A percentile compares a stretch with the other conserved stretches of the same genome.
These are phyloP conservation scores for Protobothrops flavoviridis DNA, from an alignment of 2,113 vertebrate genomes.

Conservation along the genomic window DNA sequence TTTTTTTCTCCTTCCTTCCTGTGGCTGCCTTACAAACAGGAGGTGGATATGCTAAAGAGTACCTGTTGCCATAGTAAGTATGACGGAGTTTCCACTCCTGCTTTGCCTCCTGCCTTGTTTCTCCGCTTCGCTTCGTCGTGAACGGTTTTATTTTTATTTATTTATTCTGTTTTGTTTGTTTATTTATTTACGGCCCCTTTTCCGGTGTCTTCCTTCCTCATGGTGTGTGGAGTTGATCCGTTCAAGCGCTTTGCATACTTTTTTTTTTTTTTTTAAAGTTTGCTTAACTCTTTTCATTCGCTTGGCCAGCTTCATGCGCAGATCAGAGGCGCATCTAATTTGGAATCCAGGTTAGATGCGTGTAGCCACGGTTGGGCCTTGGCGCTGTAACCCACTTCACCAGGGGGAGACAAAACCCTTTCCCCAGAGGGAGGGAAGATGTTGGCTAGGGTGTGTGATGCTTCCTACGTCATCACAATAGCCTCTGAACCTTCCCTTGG, in stretches of 20 bases:
- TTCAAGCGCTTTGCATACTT: background rate
- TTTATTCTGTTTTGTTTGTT: background rate
- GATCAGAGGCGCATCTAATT: background rate
- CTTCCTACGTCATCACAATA: background rate
- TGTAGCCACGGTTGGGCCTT: constrained; percentile 30
- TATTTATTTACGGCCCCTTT: constrained; percentile 51
- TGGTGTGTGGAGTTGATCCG: constrained; percentile 34
- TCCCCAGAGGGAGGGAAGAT: background rate
- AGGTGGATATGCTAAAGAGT: constrained; percentile 99
- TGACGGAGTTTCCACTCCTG: constrained; percentile 67
- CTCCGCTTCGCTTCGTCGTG: constrained; percentile 76
- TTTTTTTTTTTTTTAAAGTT: background rate
- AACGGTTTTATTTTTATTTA: background rate
- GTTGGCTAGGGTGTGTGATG: background rate
- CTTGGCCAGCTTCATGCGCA: constrained; percentile 13
- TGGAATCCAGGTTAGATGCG: background rate
- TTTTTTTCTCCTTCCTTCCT: constrained; percentile 74
- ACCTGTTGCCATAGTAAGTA: constrained; percentile 99
- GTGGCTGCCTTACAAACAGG: constrained; percentile 97
- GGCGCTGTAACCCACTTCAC: background rate
- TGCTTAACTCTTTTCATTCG: background rate
- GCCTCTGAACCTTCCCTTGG: constrained; percentile 23
- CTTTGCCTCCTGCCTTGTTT: constrained; percentile 24
- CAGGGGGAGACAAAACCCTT: background rate
- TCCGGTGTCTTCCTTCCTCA: constrained; percentile 54